Evolutionary conservation across 2,113 vertebrate species (phyloP).

Genomic region (Otolemur garnettii): DNA sequence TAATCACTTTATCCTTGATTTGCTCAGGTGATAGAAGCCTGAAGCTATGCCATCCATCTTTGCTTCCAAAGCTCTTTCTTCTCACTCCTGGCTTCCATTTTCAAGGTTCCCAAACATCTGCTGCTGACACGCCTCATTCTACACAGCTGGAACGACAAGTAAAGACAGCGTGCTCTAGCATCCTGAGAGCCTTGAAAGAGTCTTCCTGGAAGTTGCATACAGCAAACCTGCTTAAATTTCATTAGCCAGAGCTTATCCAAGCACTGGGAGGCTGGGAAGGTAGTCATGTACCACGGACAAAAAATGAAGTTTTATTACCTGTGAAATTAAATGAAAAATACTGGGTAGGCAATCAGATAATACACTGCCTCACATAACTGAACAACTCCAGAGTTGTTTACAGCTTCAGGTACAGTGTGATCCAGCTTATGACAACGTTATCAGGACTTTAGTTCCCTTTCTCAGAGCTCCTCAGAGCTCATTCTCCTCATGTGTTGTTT

Average conservation of each 20-base stretch:
- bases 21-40: neutral
- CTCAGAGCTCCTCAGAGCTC: neutral
- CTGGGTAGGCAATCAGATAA: neutral
- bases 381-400: neutral
- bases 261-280: neutral
- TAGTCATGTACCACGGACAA: neutral
- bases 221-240: neutral
- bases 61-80: neutral
- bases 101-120: neutral
- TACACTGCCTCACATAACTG: neutral
- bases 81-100: neutral
- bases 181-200: neutral
- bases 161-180: neutral
- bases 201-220: neutral
- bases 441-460: neutral
- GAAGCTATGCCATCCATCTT: neutral
- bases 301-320: neutral
- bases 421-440: neutral
- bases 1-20: neutral
- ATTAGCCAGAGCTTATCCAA: neutral
- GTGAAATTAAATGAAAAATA: neutral
- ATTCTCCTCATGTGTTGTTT: neutral
- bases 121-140: neutral
- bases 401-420: neutral
- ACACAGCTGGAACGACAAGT: neutral